Evolutionary conservation across 2,888 invertebrate species (phyloP).

Genomic region (Exephanes ischioxanthus): DNA sequence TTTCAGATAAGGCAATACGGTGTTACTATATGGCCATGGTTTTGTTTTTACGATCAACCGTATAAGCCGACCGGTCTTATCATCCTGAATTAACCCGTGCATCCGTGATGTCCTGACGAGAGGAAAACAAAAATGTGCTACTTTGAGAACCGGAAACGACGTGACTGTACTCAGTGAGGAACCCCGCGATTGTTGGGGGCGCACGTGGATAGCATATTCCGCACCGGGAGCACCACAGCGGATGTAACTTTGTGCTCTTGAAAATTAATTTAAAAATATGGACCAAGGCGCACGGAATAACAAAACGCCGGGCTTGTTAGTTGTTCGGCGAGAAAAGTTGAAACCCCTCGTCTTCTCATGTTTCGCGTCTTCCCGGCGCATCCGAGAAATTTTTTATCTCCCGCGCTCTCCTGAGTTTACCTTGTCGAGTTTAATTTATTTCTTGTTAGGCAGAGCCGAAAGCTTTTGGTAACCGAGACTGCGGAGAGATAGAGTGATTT

Average conservation of each 20-base stretch:
- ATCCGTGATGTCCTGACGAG: constrained; percentile 33
- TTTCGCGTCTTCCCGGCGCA: background rate
- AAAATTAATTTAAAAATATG: constrained; percentile 60
- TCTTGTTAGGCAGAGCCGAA: background rate
- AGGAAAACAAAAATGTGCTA: constrained; percentile 43
- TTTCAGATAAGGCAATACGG: too few relatives aligned
- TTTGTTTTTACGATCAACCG: too few relatives aligned
- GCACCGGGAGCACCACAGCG: background rate
- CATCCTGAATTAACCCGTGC: constrained; percentile 13
- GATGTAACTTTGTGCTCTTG: constrained; percentile 37
- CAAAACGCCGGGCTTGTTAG: constrained; percentile 30
- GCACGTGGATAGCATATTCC: constrained; percentile 55
- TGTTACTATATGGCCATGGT: too few relatives aligned
- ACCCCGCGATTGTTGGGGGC: background rate
- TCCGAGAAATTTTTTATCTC: background rate
- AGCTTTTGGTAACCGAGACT: background rate
- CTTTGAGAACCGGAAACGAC: constrained; percentile 20
- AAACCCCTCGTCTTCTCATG: constrained; percentile 4
- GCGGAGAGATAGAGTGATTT: background rate
- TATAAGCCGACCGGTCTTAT: background rate
- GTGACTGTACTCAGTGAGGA: constrained; percentile 19
- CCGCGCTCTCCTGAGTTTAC: background rate
- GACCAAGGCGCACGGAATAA: constrained; percentile 50
- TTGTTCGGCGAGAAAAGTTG: constrained; percentile 42
- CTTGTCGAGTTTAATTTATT: background rate